Evolutionary conservation across 2,797 vertebrate genomes (phyloP).

Genomic region (Danio jaintianensis): DNA sequence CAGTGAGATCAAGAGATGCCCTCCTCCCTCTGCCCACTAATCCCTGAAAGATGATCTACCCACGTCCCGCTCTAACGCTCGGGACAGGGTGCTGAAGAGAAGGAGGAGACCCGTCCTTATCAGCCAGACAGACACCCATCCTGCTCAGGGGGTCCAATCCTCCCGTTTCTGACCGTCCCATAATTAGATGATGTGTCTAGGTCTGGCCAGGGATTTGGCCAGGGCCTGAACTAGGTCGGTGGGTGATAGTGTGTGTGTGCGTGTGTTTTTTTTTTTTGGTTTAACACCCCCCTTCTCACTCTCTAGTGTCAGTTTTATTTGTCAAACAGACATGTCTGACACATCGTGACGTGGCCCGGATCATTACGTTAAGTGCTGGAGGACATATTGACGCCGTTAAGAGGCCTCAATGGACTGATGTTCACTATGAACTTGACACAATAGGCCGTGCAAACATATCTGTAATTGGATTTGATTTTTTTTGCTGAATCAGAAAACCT

Average conservation of each 20-base stretch:
- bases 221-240: slow-evolving; percentile 57
- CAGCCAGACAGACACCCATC: slow-evolving; percentile 57
- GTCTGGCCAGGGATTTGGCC: slow-evolving; percentile 59
- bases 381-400: slow-evolving; percentile 37
- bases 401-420: slow-evolving; percentile 31
- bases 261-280: slow-evolving; percentile 51
- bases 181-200: slow-evolving; percentile 60
- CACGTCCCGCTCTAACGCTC: slow-evolving; percentile 36
- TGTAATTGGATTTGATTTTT: slow-evolving; percentile 43
- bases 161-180: slow-evolving; percentile 24
- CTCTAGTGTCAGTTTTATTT: slow-evolving; percentile 53
- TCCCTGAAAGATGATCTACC: slow-evolving; percentile 62
- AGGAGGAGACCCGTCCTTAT: slow-evolving; percentile 47
- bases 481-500: slow-evolving; percentile 52
- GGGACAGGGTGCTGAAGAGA: slow-evolving; percentile 22
- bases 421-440: slow-evolving; percentile 36
- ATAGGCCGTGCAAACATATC: slow-evolving; percentile 39
- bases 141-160: slow-evolving; percentile 50
- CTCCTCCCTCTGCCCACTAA: slow-evolving; percentile 53
- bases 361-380: slow-evolving; percentile 51
- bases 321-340: slow-evolving; percentile 60
- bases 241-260: slow-evolving; percentile 49
- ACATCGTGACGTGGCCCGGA: slow-evolving; percentile 53
- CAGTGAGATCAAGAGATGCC: slow-evolving; percentile 40
- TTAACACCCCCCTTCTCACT: background rate